phyloP scores from a whole-genome alignment of 2,797 vertebrate species.

The Holocentrus rufus region DNA sequence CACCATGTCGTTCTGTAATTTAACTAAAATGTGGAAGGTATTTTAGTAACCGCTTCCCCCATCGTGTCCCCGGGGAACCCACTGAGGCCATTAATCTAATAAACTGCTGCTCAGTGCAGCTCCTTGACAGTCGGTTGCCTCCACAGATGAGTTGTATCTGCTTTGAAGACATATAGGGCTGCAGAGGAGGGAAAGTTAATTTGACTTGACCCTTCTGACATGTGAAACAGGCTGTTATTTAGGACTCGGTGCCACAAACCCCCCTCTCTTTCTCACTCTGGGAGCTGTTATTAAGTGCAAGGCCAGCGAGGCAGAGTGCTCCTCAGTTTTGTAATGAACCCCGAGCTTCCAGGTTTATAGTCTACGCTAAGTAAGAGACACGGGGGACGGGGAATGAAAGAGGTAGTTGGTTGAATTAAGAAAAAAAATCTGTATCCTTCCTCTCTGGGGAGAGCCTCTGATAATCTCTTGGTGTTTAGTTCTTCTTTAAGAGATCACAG shows the following conservation, averaged over 20 bases:
- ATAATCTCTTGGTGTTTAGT: neutral
- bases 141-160: conserved; percentile 49
- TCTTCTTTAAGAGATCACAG: conserved; percentile 17
- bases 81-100: conserved; percentile 60
- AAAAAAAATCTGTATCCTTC: conserved; percentile 1
- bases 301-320: conserved; percentile 14
- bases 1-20: conserved; percentile 29
- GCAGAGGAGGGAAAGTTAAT: conserved; percentile 54
- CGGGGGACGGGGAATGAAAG: conserved; percentile 11
- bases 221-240: conserved; percentile 63
- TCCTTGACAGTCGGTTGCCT: conserved; percentile 57
- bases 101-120: conserved; percentile 54
- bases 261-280: neutral
- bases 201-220: conserved; percentile 60
- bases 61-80: conserved; percentile 15
- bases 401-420: neutral
- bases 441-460: conserved; percentile 4
- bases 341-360: conserved; percentile 29
- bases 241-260: conserved; percentile 8
- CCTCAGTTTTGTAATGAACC: conserved; percentile 35
- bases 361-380: conserved; percentile 27
- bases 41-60: conserved; percentile 47
- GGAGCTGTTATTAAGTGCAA: conserved; percentile 37
- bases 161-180: conserved; percentile 40
- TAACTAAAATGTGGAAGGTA: conserved; percentile 40